These are phyloP conservation scores for Xestia rhomboidea DNA, from an alignment of 2,888 invertebrate genomes.

Conservation along the genomic window DNA sequence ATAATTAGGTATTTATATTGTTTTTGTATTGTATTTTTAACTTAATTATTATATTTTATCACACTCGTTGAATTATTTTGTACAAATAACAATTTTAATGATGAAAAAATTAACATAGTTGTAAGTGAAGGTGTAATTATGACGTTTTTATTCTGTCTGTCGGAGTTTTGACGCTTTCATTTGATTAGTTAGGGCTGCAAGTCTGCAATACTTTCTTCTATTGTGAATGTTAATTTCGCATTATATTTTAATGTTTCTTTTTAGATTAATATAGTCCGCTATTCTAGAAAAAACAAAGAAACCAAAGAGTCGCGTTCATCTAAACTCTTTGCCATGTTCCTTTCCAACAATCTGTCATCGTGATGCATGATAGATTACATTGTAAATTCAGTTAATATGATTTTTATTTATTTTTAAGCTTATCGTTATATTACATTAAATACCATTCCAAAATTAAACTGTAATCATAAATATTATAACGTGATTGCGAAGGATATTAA, in stretches of 20 bases:
- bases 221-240: conserved; percentile 61
- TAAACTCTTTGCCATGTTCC: conserved; percentile 87
- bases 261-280: conserved; percentile 70
- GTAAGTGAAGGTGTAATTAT: conserved; percentile 76
- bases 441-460: conserved; percentile 90
- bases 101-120: conserved; percentile 84
- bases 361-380: conserved; percentile 81
- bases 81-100: conserved; percentile 89
- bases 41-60: conserved; percentile 88
- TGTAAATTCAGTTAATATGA: conserved; percentile 78
- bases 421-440: conserved; percentile 83
- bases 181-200: conserved; percentile 57
- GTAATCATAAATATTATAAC: conserved; percentile 87
- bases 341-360: conserved; percentile 66
- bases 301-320: conserved; percentile 88
- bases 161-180: conserved; percentile 66
- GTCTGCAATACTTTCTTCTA: conserved; percentile 55
- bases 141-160: conserved; percentile 63
- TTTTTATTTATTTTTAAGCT: conserved; percentile 90
- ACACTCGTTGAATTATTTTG: conserved; percentile 90
- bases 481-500: conserved; percentile 87
- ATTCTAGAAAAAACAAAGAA: conserved; percentile 78
- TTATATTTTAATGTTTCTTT: conserved; percentile 67
- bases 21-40: conserved; percentile 86
- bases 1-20: conserved; percentile 83